Evolutionary conservation across 1,140 invertebrate genomes (phyloP).

Genomic region (Ceratina australensis): DNA sequence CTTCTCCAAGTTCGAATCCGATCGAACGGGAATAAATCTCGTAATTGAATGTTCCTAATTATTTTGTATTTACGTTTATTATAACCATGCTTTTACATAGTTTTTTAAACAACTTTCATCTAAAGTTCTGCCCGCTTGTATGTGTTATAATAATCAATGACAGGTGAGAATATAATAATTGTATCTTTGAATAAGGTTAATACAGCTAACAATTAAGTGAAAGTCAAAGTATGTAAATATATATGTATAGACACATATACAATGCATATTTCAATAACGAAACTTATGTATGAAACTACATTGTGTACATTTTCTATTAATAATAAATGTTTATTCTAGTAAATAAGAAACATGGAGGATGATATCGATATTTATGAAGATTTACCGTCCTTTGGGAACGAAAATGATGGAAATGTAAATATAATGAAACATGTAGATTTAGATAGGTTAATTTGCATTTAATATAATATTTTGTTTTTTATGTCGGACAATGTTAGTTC

Average conservation of each 20-base stretch:
- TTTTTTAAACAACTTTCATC: background rate
- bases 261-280: too few relatives aligned
- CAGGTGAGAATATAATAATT: background rate
- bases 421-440: background rate
- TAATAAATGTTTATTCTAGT: background rate
- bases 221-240: background rate
- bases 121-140: background rate
- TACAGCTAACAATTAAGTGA: background rate
- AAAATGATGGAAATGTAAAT: constrained; percentile 51
- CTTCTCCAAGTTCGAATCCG: background rate
- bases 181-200: too few relatives aligned
- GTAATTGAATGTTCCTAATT: too few relatives aligned
- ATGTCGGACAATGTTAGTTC: constrained; percentile 2
- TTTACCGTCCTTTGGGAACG: constrained; percentile 58
- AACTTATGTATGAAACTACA: background rate
- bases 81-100: background rate
- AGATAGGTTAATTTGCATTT: constrained; percentile 43
- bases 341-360: constrained; percentile 64
- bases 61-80: too few relatives aligned
- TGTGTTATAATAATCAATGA: background rate
- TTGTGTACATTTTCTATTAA: background rate
- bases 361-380: constrained; percentile 75
- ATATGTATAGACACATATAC: too few relatives aligned
- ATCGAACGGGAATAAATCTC: background rate
- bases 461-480: background rate